These are phyloP conservation scores for Drosophila insularis DNA, from an alignment of 1,140 invertebrate genomes.

Conservation along the genomic window DNA sequence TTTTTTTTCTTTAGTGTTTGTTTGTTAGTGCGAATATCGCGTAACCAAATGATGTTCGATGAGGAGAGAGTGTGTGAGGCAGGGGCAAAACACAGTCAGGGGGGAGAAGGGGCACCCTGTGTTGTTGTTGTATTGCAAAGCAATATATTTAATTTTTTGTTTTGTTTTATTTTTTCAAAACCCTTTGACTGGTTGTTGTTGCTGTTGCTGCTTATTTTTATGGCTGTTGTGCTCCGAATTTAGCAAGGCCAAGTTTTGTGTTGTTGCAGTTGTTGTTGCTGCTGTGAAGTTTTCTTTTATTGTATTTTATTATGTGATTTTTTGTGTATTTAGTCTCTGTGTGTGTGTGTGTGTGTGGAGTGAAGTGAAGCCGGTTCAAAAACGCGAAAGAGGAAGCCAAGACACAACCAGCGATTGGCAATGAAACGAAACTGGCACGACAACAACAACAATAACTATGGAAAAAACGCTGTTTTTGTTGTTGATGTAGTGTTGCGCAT, in stretches of 20 bases:
- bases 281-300: conserved; percentile 78
- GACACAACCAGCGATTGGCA: conserved; percentile 57
- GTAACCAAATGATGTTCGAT: conserved; percentile 7
- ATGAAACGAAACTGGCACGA: conserved; percentile 69
- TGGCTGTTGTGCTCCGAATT: conserved; percentile 76
- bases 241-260: conserved; percentile 71
- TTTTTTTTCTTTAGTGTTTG: background rate
- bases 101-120: background rate
- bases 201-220: conserved; percentile 45
- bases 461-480: conserved; percentile 3
- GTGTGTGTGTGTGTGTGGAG: conserved; percentile 31
- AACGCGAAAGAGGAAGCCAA: conserved; percentile 53
- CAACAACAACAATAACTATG: conserved; percentile 14
- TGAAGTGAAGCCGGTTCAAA: conserved; percentile 57
- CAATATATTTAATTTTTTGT: conserved; percentile 18
- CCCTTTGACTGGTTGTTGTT: conserved; percentile 40
- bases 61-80: background rate
- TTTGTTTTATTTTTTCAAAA: conserved; percentile 29
- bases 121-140: conserved; percentile 18
- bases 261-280: conserved; percentile 41
- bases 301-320: conserved; percentile 79
- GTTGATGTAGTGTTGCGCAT: conserved; percentile 50
- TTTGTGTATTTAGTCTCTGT: conserved; percentile 55
- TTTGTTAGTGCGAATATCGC: conserved; percentile 7
- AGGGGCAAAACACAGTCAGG: background rate